Evolutionary conservation across 2,797 vertebrate species (phyloP).

Genomic region (Sebastes nivosus): DNA sequence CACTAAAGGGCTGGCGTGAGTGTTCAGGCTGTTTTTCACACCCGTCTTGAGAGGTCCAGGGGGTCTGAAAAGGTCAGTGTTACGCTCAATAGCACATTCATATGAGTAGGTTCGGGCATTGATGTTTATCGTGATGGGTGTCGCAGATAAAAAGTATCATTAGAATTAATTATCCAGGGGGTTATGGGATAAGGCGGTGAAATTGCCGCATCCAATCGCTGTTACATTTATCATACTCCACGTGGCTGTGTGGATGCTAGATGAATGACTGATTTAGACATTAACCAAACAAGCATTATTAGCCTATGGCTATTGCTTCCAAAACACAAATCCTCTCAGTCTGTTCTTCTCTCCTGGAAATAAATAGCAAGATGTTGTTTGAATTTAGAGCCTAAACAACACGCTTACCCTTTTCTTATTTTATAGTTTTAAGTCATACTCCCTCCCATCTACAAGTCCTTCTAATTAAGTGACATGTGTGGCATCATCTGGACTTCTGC

Average conservation of each 20-base stretch:
- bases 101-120: slow-evolving; percentile 68
- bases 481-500: background rate
- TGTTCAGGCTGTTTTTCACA: slow-evolving; percentile 72
- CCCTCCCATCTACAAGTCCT: background rate
- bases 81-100: slow-evolving; percentile 77
- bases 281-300: slow-evolving; percentile 58
- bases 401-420: background rate
- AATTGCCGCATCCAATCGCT: slow-evolving; percentile 65
- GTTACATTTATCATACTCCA: slow-evolving; percentile 61
- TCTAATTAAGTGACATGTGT: background rate
- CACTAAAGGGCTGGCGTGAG: slow-evolving; percentile 74
- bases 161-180: slow-evolving; percentile 79
- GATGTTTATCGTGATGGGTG: slow-evolving; percentile 78
- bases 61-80: slow-evolving; percentile 77
- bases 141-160: slow-evolving; percentile 76
- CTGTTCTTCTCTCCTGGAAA: slow-evolving; percentile 24
- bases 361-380: slow-evolving; percentile 28
- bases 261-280: slow-evolving; percentile 63
- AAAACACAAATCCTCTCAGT: slow-evolving; percentile 33
- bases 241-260: slow-evolving; percentile 32
- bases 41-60: slow-evolving; percentile 66
- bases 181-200: slow-evolving; percentile 71
- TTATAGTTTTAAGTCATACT: slow-evolving; percentile 10
- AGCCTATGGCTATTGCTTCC: slow-evolving; percentile 47
- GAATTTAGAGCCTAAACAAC: slow-evolving; percentile 10